Percentiles rank a stretch among this genome's conserved stretches.
Conservation (phyloP, 2,797 vertebrate genomes). For the Anguilla megastoma region DNA sequence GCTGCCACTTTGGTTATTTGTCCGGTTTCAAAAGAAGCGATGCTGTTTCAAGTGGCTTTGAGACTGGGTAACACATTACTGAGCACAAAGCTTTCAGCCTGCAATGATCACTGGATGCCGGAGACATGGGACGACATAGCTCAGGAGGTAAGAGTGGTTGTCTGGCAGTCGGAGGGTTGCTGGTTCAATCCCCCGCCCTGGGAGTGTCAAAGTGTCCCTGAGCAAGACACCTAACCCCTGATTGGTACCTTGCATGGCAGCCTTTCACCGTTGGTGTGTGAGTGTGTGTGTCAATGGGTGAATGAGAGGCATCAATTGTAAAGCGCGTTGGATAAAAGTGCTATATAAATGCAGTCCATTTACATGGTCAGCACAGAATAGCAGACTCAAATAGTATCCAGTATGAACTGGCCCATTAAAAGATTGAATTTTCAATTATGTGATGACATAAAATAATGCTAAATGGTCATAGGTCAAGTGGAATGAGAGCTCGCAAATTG, state of each 20-base stretch:
- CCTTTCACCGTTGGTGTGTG: too few relatives aligned
- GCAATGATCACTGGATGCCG: background rate
- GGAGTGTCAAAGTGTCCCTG: too few relatives aligned
- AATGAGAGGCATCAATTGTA: too few relatives aligned
- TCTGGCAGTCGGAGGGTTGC: too few relatives aligned
- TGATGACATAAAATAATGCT: background rate
- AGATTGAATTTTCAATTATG: background rate
- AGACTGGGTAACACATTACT: background rate
- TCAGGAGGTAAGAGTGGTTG: too few relatives aligned
- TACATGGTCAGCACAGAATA: background rate
- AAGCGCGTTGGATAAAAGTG: too few relatives aligned
- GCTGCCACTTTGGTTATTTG: background rate
- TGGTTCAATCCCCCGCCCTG: too few relatives aligned
- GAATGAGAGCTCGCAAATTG: background rate
- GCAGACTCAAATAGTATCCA: background rate
- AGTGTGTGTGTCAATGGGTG: too few relatives aligned
- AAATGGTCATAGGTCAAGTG: background rate
- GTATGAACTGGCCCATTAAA: background rate
- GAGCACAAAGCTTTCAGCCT: background rate
- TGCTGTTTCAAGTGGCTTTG: background rate
- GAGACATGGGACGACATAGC: too few relatives aligned
- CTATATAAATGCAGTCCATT: too few relatives aligned
- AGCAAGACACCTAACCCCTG: too few relatives aligned
- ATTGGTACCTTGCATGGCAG: too few relatives aligned
- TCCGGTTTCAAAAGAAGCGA: background rate